Conservation (phyloP, 2,113 vertebrate species). For the Pollachius pollachius region DNA sequence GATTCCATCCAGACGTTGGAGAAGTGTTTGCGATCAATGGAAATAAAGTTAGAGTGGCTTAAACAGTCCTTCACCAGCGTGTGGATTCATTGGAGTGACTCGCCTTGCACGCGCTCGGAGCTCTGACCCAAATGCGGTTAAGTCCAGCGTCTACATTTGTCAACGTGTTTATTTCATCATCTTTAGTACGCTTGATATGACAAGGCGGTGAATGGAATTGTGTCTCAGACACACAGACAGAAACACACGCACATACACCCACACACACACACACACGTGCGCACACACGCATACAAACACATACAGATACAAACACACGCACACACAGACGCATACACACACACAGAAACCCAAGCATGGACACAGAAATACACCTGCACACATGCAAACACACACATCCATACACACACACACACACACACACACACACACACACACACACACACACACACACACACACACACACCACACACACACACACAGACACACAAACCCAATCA, state of each 20-base stretch:
- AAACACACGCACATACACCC: too few species aligned
- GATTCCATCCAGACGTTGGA: conserved; percentile 43
- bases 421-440: too few species aligned
- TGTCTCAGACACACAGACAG: not conserved
- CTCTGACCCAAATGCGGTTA: conserved; percentile 24
- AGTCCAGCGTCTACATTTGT: conserved; percentile 12
- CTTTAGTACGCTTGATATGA: too few species aligned
- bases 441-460: too few species aligned
- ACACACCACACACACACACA: not conserved
- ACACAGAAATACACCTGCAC: too few species aligned
- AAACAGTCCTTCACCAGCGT: conserved; percentile 42
- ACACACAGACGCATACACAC: too few species aligned
- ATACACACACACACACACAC: too few species aligned
- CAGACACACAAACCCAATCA: not conserved
- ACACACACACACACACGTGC: too few species aligned
- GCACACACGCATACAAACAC: too few species aligned
- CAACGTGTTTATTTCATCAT: not conserved
- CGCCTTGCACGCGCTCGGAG: not conserved
- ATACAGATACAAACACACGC: too few species aligned
- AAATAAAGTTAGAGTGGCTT: conserved; percentile 53
- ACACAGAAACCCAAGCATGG: too few species aligned
- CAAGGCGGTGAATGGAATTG: not conserved
- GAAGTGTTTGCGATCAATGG: conserved; percentile 53
- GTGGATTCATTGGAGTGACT: conserved; percentile 36
- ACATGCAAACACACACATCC: not conserved